Evolutionary conservation across 2,797 vertebrate genomes (phyloP), one percentile per base, ranked within the genome.

Genomic region (Sciurus vulgaris): DNA sequence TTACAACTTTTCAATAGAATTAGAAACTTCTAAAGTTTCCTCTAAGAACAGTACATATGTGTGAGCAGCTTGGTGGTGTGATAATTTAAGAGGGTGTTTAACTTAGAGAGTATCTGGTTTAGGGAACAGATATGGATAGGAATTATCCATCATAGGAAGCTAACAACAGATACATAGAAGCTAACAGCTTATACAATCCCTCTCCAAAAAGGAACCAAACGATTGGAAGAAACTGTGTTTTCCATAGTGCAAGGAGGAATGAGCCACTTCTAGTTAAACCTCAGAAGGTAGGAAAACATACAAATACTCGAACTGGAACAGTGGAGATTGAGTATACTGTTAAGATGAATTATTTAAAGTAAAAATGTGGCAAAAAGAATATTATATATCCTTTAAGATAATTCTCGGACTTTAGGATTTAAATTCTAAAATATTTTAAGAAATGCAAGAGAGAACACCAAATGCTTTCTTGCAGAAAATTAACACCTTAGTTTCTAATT

Each of bases 401-500:
- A 89, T 69, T 78, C 13, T 41, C 61, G 1, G 1, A 35, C 33
- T 76, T 91, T 95, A 86, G 95, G 15, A 88, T 72, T 65, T 73
- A 63, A 47, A 70, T 84, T 77, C 38, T 28, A 70, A 88, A 88
- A 74, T 11, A n/a, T 22, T 70, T 89, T 72, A 59, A 59, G 59
- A 83, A 91, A 91, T 95, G 3, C 35, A 54, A 87, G 78, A 72
- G 6, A 88, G 44, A 86, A 35, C 11, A 22, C 33, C 22, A 83
- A 90, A 59, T 63, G 3, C 28, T 93, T 38, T 93, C 51, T n/a
- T 90, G 12, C 7, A 73, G 54, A 41, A 95, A 72, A 76, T 54
- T n/a, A 90, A 59, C 56, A 89, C 84, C 35, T 92, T 74, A 84
- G 2, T 92, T 92, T 84, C n/a, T 78, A 89, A 89, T 1, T 86